Percentiles rank a stretch among this genome's conserved stretches.
Conservation (phyloP, 2,113 vertebrate genomes). For the Bos taurus region DNA sequence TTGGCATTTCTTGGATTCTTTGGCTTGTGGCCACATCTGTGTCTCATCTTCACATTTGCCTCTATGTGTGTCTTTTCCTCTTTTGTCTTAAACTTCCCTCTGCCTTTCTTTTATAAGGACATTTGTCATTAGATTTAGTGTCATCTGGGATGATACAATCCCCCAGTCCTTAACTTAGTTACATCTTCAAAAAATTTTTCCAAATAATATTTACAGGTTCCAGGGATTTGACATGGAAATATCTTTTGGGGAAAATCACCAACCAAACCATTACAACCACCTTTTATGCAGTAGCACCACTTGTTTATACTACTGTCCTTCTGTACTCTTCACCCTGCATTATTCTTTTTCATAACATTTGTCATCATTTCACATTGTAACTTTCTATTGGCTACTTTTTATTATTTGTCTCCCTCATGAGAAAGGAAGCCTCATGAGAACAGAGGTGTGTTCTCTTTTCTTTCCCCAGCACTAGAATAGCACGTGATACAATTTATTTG, state of each 20-base stretch:
- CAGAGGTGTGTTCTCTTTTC: not conserved
- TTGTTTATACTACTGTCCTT: not conserved
- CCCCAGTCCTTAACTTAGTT: not conserved
- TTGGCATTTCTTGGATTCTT: not conserved
- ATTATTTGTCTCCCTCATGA: not conserved
- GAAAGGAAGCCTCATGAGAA: not conserved
- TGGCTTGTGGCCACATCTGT: not conserved
- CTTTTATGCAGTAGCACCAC: not conserved
- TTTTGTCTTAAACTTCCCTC: not conserved
- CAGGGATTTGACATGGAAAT: not conserved
- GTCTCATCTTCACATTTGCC: not conserved
- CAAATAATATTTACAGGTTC: not conserved
- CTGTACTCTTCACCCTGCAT: not conserved
- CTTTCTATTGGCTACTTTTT: not conserved
- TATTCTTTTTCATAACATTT: not conserved
- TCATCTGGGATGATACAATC: not conserved
- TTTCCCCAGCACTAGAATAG: not conserved
- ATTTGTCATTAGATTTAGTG: not conserved
- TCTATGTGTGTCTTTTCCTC: not conserved
- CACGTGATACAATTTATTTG: not conserved
- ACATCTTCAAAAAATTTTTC: not conserved
- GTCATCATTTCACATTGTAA: not conserved
- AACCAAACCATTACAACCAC: not conserved
- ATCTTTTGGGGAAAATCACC: not conserved
- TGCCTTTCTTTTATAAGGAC: not conserved